Evolutionary conservation across 2,797 vertebrate species (phyloP), one percentile per base, ranked within the genome.

Genomic region (Tarsius wallacei): DNA sequence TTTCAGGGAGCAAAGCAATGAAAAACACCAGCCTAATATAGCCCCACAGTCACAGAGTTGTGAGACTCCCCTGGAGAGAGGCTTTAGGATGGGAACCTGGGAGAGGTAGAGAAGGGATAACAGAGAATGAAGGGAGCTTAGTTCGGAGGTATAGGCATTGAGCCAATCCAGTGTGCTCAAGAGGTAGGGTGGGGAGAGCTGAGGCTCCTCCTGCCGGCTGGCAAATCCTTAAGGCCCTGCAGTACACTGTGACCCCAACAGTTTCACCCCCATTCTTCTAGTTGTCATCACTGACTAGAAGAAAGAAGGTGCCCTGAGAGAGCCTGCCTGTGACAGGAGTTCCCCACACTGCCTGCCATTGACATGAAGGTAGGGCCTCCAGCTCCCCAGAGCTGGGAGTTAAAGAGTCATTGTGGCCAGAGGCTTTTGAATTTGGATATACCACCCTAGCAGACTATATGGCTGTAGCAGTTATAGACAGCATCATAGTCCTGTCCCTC

Each of bases 341-440:
- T 15, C 63, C 51, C 17, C 3, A 17, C 33, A 36, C 68, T 71
- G 10, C 11, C 42, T 26, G 28, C 55, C 24, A 36, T 28, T 42
- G 22, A 1, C 0, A 0, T 12, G 21, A n/a, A 42, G 2, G n/a
- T 7, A 53, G 78, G 70, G 19, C 1, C 13, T 26, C 11, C 26
- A 53, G 8, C 53, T 7, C 24, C 19, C 11, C 3, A 8, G 47
- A 47, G 13, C 1, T 2, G 3, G 42, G 53, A 78, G 22, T 17
- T 7, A 64, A 36, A 59, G 53, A 71, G 17, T 24, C 61, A 51
- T 0, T 12, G 0, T 1, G 21, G 13, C n/a, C 24, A 19, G 22
- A 55, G 47, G 2, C 5, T 31, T 73, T 15, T 6, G 0, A 4
- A 33, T 31, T 26, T 63, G 11, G n/a, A 8, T 17, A 2, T 57